Evolutionary conservation across 1,140 invertebrate genomes (phyloP), one percentile per base, ranked within the genome.

Genomic region (Saccostrea cuccullata): DNA sequence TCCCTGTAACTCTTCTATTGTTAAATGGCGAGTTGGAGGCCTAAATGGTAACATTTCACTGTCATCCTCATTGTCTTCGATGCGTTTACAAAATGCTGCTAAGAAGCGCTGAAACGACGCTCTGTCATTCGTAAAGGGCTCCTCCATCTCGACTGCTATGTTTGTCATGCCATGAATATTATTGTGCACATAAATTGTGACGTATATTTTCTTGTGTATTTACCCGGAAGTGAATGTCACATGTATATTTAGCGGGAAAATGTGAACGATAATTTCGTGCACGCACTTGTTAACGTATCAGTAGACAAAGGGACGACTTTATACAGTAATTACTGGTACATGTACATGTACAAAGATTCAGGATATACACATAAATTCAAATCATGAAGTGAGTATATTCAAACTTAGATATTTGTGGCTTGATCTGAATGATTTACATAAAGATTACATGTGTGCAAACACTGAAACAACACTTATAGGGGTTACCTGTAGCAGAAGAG

Each of bases 31-130:
- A 86, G 96, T 96, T 56, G 96, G 96, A 83, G 97, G 96, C 93
- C 96, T 96, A 17, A 97, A 96, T 70, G 97, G 97, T 91, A 97
- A 94, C 91, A 97, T 96, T 95, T 97, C 97, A 92, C 96, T 96
- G 82, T 91, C 91, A 64, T 73, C 86, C 67, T 73, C 47, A 56
- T 87, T 85, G 47, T 86, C 87, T 56, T 87, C 87, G 47, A 91
- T 82, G 86, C 90, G 89, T 87, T 88, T 58, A 86, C 91, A 91
- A 87, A 93, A 93, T 87, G 89, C 89, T 23, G 90, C 91, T 73
- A 93, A 86, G 86, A 93, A 93, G 82, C 88, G 89, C 89, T 91
- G 90, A 70, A 91, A 92, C 30, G 89, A 86, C 70, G 77, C 86
- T 84, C 88, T 84, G 88, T 91, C 89, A 89, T 90, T 92, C 36